These are phyloP conservation scores for Sminthurinus signatus DNA, from an alignment of 1,140 invertebrate species.

Conservation along the genomic window DNA sequence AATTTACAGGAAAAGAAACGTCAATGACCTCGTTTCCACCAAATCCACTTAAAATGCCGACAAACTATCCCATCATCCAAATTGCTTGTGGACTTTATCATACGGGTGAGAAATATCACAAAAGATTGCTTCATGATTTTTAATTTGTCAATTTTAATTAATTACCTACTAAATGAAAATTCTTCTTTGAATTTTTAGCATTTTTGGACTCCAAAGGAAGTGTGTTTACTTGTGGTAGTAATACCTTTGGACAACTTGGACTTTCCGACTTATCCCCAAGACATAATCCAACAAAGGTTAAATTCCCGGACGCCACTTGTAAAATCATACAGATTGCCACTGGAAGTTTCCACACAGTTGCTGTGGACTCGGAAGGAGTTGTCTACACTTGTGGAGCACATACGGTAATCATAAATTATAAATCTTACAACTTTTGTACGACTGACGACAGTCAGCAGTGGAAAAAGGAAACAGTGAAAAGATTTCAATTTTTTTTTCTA, in stretches of 20 bases:
- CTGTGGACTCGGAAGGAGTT: slow-evolving; percentile 82
- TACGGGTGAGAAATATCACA: slow-evolving; percentile 51
- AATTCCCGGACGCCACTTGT: slow-evolving; percentile 56
- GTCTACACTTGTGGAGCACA: slow-evolving; percentile 90
- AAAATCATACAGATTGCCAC: slow-evolving; percentile 68
- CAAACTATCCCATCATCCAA: slow-evolving; percentile 60
- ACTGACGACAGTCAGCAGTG: not conserved
- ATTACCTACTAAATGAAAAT: too few species aligned
- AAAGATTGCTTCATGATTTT: not conserved
- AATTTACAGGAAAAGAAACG: slow-evolving; percentile 31
- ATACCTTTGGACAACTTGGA: slow-evolving; percentile 89
- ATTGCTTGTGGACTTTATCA: slow-evolving; percentile 87
- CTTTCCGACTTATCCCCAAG: slow-evolving; percentile 72
- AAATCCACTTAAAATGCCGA: slow-evolving; percentile 61
- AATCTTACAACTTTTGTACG: not conserved
- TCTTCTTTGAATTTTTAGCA: slow-evolving; percentile 51
- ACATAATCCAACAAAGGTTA: slow-evolving; percentile 66
- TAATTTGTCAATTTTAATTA: too few species aligned
- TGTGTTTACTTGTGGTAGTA: slow-evolving; percentile 81
- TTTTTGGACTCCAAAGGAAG: slow-evolving; percentile 67
- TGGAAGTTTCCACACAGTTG: slow-evolving; percentile 89
- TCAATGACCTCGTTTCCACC: slow-evolving; percentile 68
- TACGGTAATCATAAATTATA: slow-evolving; percentile 58
- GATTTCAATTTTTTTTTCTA: not conserved
- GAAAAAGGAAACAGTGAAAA: not conserved